phyloP scores from a whole-genome alignment of 2,888 invertebrate species.

The Cosmopolites sordidus region DNA sequence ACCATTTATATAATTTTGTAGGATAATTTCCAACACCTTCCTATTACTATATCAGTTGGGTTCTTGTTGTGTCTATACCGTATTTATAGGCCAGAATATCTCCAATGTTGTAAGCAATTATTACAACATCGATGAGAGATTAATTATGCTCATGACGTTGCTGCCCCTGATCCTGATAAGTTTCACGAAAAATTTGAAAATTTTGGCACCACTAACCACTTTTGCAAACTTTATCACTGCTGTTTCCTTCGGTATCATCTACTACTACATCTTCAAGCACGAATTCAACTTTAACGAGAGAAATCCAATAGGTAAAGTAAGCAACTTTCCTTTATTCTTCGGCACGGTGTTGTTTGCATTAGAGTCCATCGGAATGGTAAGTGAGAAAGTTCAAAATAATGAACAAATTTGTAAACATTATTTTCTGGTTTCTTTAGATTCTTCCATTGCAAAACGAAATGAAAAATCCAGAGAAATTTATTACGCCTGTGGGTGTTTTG shows the following conservation, averaged over 20 bases:
- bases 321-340: conserved; percentile 73
- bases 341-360: conserved; percentile 89
- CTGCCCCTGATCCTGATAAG: conserved; percentile 68
- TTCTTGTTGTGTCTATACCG: conserved; percentile 93
- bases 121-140: conserved; percentile 51
- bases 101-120: conserved; percentile 59
- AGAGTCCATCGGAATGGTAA: conserved; percentile 75
- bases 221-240: conserved; percentile 77
- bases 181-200: conserved; percentile 70
- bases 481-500: conserved; percentile 75
- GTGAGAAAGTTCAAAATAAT: conserved; percentile 37
- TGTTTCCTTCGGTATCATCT: conserved; percentile 69
- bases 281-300: conserved; percentile 53
- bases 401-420: background rate
- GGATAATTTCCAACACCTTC: conserved; percentile 69
- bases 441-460: conserved; percentile 92
- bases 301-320: conserved; percentile 50
- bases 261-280: conserved; percentile 66
- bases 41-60: conserved; percentile 88
- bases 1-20: conserved; percentile 49
- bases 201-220: conserved; percentile 78
- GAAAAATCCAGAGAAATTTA: conserved; percentile 80
- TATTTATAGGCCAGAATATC: conserved; percentile 88
- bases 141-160: conserved; percentile 69
- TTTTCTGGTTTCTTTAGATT: conserved; percentile 57